Base-by-base conservation (phyloP, 2,888 invertebrate genomes). In the Uloborus plumipes region DNA sequence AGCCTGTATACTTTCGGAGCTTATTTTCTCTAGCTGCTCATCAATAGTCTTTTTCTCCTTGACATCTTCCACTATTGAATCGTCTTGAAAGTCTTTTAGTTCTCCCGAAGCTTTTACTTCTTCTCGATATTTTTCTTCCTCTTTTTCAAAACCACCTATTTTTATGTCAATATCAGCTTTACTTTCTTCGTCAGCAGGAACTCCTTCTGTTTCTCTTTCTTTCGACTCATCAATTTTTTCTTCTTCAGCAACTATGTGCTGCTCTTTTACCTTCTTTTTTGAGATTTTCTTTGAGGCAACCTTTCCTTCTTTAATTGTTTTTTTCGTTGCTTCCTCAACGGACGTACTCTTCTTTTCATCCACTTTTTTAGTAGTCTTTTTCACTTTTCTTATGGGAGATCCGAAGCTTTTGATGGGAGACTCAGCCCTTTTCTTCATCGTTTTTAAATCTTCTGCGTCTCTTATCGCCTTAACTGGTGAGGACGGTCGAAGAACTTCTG, bases 401-500 rank as follows among this genome's bases (percentile, higher is more conserved):
- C 73, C 31, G 1, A 59, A 71, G 0, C 50, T 16, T 62, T 72
- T 83, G 18, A 69, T 18, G 1, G 74, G 67, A 14, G 77, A 73
- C 67, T 72, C 71, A 11, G 71, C 76, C 11, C 71, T 65, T 49
- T 75, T 76, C 51, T 26, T 82, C 9, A 70, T 7, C 9, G 64
- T 20, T 31, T 58, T 82, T 14, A 49, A 47, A 7, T 77, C 77
- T 14, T 83, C 78, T 22, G 22, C n/a, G 26, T 75, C 72, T 31
- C 55, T 71, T 22, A 61, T 49, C n/a, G 58, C 14, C 49, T 79
- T 84, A 3, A 61, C 65, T 39, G 84, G 84, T 2, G 84, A 79
- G 14, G 71, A 58, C 16, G 83, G 77, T 22, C 83, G 65, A 15
- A 69, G 7, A 13, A 58, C 47, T 53, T 83, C 78, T 18, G 66